Evolutionary conservation across 2,797 vertebrate species (phyloP).

Genomic region (Nyctalus aviator): DNA sequence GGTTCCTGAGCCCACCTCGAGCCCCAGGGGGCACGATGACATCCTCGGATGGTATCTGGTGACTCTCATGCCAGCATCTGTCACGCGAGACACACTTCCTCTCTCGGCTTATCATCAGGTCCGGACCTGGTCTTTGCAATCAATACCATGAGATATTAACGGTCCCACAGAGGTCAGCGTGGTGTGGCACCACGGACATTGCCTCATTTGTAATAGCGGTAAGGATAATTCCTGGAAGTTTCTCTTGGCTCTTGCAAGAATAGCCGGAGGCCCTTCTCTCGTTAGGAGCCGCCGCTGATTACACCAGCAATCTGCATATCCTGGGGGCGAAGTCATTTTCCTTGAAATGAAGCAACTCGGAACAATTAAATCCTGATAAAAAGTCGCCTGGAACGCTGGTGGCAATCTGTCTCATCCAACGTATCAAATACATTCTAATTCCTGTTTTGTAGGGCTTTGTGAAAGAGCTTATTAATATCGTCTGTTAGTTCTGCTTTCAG

Average conservation of each 20-base stretch:
- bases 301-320: constrained; percentile 74
- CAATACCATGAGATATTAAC: constrained; percentile 84
- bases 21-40: background rate
- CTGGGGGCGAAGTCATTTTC: constrained; percentile 76
- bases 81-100: constrained; percentile 77
- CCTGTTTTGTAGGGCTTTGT: background rate
- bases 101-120: constrained; percentile 79
- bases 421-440: constrained; percentile 43
- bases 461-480: background rate
- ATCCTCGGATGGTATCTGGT: constrained; percentile 37
- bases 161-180: constrained; percentile 79
- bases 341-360: constrained; percentile 72
- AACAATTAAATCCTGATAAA: constrained; percentile 73
- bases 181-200: constrained; percentile 76
- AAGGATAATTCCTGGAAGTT: constrained; percentile 82
- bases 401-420: constrained; percentile 42
- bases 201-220: constrained; percentile 82
- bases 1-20: background rate
- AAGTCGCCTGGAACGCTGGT: constrained; percentile 51
- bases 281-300: constrained; percentile 74
- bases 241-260: constrained; percentile 72
- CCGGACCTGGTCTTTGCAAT: constrained; percentile 79
- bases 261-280: constrained; percentile 69
- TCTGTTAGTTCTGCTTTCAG: background rate
- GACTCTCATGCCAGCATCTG: constrained; percentile 55